Conservation (phyloP, 1,140 invertebrate species). For the Pentalonia nigronervosa region DNA sequence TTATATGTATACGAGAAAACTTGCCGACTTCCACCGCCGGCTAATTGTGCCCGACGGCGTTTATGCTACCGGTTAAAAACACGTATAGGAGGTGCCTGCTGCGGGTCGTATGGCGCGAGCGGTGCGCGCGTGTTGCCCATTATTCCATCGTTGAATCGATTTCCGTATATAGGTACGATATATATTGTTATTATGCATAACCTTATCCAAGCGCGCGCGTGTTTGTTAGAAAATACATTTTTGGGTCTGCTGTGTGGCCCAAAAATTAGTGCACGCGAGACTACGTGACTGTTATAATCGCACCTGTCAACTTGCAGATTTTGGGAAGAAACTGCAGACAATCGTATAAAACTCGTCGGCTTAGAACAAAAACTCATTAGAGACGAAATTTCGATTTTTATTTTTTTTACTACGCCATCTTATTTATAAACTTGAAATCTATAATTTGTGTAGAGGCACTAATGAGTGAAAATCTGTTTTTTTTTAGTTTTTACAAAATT, state of each 20-base stretch:
- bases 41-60: constrained; percentile 47
- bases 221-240: background rate
- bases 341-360: no score
- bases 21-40: background rate
- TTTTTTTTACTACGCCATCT: no score
- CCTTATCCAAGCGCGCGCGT: no score
- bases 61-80: constrained; percentile 34
- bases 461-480: no score
- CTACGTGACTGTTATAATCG: background rate
- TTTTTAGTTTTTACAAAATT: no score
- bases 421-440: no score
- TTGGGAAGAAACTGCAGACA: background rate
- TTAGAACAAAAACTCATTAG: no score
- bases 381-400: no score
- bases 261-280: background rate
- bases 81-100: background rate
- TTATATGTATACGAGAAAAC: no score
- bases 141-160: constrained; percentile 5
- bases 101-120: no score
- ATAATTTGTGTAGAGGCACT: no score
- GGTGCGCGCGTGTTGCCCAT: background rate
- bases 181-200: no score
- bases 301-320: background rate
- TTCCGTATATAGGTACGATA: background rate
- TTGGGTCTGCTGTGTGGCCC: background rate